A percentile compares a stretch with the other conserved stretches of the same genome.
Evolutionary conservation across 2,797 vertebrate species (phyloP).

Genomic region (Acipenser oxyrinchus): DNA sequence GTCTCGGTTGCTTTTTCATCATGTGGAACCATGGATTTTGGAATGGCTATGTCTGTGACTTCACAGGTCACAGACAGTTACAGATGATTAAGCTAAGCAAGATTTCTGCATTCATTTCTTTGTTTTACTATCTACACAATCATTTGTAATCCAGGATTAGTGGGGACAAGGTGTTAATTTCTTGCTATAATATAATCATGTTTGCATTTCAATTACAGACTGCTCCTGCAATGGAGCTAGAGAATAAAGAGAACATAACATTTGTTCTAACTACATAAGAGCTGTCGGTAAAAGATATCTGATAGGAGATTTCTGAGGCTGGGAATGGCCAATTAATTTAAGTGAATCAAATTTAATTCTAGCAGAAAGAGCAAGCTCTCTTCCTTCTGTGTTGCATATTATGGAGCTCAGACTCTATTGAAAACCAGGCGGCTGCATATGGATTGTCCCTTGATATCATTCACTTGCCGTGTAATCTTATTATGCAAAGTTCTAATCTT

Average conservation of each 20-base stretch:
- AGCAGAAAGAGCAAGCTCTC: slow-evolving; percentile 61
- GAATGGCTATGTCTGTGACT: slow-evolving; percentile 13
- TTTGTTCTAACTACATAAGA: slow-evolving; percentile 62
- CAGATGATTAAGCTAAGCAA: slow-evolving; percentile 54
- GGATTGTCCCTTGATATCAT: slow-evolving; percentile 98
- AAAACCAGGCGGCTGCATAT: slow-evolving; percentile 98
- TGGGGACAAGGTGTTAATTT: slow-evolving; percentile 63
- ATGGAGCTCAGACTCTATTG: slow-evolving; percentile 77
- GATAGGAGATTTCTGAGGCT: slow-evolving; percentile 73
- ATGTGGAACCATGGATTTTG: background rate
- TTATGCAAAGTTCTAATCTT: slow-evolving; percentile 99
- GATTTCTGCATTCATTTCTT: slow-evolving; percentile 60
- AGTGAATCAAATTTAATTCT: slow-evolving; percentile 71
- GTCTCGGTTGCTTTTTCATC: too few relatives aligned
- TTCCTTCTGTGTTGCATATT: slow-evolving; percentile 72
- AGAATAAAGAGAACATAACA: slow-evolving; percentile 53
- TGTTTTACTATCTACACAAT: slow-evolving; percentile 66
- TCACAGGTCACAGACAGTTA: slow-evolving; percentile 37
- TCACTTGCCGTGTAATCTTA: slow-evolving; percentile 99
- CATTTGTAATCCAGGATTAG: slow-evolving; percentile 66
- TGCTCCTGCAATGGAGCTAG: slow-evolving; percentile 41
- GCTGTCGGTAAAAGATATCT: slow-evolving; percentile 65
- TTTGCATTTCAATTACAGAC: slow-evolving; percentile 47
- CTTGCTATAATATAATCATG: slow-evolving; percentile 15
- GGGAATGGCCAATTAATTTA: slow-evolving; percentile 73